Evolutionary conservation across 1,140 invertebrate genomes (phyloP).

Genomic region (Acromyrmex charruanus): DNA sequence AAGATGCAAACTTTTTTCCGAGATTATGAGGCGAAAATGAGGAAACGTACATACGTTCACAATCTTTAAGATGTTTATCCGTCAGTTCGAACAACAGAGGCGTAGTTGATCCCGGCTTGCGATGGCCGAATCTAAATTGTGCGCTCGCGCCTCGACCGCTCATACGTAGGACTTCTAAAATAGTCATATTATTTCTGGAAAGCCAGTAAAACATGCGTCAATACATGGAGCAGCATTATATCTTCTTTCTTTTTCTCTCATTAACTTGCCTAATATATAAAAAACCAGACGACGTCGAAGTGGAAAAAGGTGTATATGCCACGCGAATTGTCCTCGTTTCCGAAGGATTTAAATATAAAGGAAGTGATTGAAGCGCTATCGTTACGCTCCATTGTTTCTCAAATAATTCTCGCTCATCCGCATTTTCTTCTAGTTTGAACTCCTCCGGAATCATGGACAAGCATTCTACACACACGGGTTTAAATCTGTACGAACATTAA

Average conservation of each 20-base stretch:
- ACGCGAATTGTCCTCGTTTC: constrained; percentile 83
- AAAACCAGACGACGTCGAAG: constrained; percentile 81
- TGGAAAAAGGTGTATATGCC: constrained; percentile 82
- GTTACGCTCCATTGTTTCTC: constrained; percentile 77
- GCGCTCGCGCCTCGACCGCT: constrained; percentile 94
- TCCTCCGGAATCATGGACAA: constrained; percentile 79
- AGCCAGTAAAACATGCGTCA: constrained; percentile 14
- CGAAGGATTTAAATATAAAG: constrained; percentile 84
- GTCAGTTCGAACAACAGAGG: constrained; percentile 94
- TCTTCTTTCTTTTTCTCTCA: neutral
- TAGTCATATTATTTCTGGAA: constrained; percentile 96
- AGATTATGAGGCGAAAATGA: constrained; percentile 20
- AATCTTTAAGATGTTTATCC: constrained; percentile 94
- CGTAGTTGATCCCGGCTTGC: constrained; percentile 91
- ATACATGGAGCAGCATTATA: neutral
- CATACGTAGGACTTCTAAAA: constrained; percentile 94
- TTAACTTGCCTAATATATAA: constrained; percentile 83
- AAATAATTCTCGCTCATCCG: constrained; percentile 77
- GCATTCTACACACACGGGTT: constrained; percentile 81
- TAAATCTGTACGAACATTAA: constrained; percentile 77
- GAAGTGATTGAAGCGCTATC: constrained; percentile 77
- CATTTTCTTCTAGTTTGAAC: constrained; percentile 82
- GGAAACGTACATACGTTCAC: constrained; percentile 88
- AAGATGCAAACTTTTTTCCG: neutral
- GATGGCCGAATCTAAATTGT: constrained; percentile 96